Conservation (phyloP, 2,888 invertebrate species). For the Pyrochroa serraticornis region DNA sequence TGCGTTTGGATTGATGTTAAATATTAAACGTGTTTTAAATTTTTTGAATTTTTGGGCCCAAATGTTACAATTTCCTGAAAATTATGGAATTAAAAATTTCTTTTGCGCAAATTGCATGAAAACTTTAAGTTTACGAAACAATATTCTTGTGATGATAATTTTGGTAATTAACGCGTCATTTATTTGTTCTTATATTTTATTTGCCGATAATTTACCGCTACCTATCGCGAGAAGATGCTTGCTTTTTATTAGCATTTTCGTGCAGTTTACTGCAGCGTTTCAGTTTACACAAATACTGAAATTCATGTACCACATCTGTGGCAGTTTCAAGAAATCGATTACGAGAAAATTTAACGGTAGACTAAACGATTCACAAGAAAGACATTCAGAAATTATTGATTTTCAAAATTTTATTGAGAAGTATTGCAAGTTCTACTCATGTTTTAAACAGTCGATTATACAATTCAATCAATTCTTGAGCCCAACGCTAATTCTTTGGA, state of each 20-base stretch:
- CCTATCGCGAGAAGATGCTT: neutral
- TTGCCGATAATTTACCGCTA: neutral
- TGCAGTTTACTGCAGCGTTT: constrained; percentile 10
- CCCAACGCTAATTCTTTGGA: constrained; percentile 9
- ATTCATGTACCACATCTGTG: neutral
- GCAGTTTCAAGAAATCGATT: constrained; percentile 10
- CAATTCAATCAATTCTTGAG: constrained; percentile 8
- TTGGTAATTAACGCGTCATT: constrained; percentile 1
- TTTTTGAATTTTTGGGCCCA: constrained; percentile 13
- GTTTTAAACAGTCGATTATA: constrained; percentile 4
- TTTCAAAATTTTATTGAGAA: neutral
- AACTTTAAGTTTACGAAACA: constrained; percentile 3
- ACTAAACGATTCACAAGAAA: neutral
- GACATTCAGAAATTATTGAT: neutral
- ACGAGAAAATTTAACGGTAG: constrained; percentile 1
- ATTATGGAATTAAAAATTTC: constrained; percentile 4
- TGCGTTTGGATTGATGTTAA: neutral
- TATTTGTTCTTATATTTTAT: neutral
- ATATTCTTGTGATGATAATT: neutral
- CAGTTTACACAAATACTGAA: constrained; percentile 7
- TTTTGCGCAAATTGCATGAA: constrained; percentile 4
- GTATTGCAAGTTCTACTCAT: constrained; percentile 9
- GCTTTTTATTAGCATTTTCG: constrained; percentile 4
- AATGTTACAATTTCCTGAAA: constrained; percentile 2
- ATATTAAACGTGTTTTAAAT: neutral